phyloP scores from a whole-genome alignment of 1,140 invertebrate species.

The Zaprionus nigranus region DNA sequence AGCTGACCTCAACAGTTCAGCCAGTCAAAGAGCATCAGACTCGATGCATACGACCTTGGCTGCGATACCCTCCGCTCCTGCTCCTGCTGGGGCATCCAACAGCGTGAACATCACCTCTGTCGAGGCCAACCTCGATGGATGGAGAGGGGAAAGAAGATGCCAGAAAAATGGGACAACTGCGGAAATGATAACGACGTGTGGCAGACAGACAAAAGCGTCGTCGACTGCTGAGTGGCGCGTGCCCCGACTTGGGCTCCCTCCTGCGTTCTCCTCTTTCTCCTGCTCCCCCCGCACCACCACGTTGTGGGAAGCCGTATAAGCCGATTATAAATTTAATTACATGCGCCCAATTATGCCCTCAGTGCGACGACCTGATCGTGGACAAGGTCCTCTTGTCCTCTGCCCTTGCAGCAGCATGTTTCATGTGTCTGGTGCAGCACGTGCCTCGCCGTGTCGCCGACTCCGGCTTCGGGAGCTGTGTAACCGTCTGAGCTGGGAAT shows the following conservation, averaged over 20 bases:
- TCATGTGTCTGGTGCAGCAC: background rate
- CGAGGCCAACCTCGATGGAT: no score
- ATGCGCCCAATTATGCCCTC: conserved; percentile 27
- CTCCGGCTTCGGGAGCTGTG: background rate
- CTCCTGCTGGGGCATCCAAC: no score
- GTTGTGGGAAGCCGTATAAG: conserved; percentile 37
- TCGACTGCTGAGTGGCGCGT: conserved; percentile 8
- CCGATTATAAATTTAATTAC: conserved; percentile 47
- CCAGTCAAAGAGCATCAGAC: background rate
- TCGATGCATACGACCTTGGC: background rate
- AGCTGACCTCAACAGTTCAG: background rate
- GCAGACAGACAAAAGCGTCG: conserved; percentile 2
- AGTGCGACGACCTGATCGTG: background rate
- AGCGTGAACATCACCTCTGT: no score
- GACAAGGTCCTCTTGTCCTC: background rate
- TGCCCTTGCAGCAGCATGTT: background rate
- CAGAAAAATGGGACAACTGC: background rate
- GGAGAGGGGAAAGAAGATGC: background rate
- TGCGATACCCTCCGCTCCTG: no score
- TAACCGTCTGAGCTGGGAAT: conserved; percentile 35
- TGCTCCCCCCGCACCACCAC: no score
- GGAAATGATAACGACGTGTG: background rate
- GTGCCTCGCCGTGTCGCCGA: background rate
- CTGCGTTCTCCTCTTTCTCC: background rate
- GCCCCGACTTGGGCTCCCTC: background rate